Base-by-base conservation (phyloP, 2,888 invertebrate genomes). In the Ctenicera cuprea region DNA sequence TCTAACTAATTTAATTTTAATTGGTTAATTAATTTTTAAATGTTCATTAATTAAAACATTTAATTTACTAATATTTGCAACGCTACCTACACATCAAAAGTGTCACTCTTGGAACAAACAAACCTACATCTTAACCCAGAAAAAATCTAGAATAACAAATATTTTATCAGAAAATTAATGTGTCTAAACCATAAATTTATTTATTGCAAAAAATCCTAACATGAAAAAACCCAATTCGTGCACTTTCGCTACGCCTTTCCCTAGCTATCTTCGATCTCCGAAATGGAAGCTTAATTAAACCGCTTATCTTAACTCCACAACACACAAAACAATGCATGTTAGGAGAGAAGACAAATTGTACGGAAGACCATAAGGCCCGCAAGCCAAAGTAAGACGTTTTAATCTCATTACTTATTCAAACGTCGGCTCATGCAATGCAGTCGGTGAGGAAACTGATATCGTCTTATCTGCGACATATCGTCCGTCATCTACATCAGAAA, bases 401-500 rank as follows among this genome's bases (percentile, higher is more conserved):
- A 70, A 57, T 50, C 66, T 72, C 66, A 67, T 72, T 72, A 62
- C 66, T 52, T 74, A 76, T 76, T 74, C 76, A 67, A 71, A 63
- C 57, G 65, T 50, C 54, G 75, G 61, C 65, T 20, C 52, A 12
- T 54, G 48, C 33, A 45, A 52, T 71, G 73, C 66, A 67, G 73
- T 64, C 63, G 52, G 73, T 77, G 73, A 65, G 69, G 69, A 76
- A 73, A 67, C 76, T 76, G 77, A 77, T 77, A 77, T 70, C 62
- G 63, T 62, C 62, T 75, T 76, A 78, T 78, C 78, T 76, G 18
- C 45, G 70, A 71, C 71, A 64, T 45, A 75, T 77, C 76, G 66
- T 73, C 45, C 64, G 76, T 78, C 76, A 78, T 78, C 76, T 76
- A 73, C 78, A 78, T 76, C 78, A 74, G 62, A 78, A 73, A 71